Evolutionary conservation across 2,797 vertebrate genomes (phyloP), one percentile per base, ranked within the genome.

Genomic region (Acridotheres tristis): DNA sequence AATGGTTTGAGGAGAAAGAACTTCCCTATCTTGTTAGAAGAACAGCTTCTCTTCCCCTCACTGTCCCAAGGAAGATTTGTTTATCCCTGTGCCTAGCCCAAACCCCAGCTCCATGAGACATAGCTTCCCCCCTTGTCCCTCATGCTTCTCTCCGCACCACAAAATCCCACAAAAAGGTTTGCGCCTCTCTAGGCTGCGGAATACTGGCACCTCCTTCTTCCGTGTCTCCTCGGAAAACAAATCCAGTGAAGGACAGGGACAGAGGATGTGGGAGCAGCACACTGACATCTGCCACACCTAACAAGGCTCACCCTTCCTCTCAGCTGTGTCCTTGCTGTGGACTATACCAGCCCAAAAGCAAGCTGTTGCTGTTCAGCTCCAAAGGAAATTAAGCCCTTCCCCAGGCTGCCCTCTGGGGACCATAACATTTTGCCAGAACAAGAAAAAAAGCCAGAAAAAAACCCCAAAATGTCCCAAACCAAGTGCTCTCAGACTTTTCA

Each of bases 401-500:
- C 58, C 63, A 53, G 6, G 47, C 61, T 85, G 45, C 45, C 53
- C 71, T 89, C 48, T 79, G 32, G 61, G 80, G 93, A 34, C 72
- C 2, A 2, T 0, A 2, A 54, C 0, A 1, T 73, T 91, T 88
- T 34, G 2, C 7, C 7, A 13, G 58, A 88, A 55, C 7, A 67
- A 48, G 57, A 51, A 58, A 81, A 91, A 66, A 75, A 77, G 6
- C 0, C 15, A 13, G 51, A 13, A 42, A 16, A 13, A 16, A 43
- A 65, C 9, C 5, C 5, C 67, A 53, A 72, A 61, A 61, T n/a
- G 7, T 36, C 30, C 30, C 55, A 66, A 51, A 23, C 30, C 16
- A 86, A 96, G 45, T 1, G 0, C 36, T 94, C 80, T 93, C 40
- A 27, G 63, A 88, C 90, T 93, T 86, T 96, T 88, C 90, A 91